Base-by-base conservation (phyloP, 2,113 vertebrate species). In the Lota lota region DNA sequence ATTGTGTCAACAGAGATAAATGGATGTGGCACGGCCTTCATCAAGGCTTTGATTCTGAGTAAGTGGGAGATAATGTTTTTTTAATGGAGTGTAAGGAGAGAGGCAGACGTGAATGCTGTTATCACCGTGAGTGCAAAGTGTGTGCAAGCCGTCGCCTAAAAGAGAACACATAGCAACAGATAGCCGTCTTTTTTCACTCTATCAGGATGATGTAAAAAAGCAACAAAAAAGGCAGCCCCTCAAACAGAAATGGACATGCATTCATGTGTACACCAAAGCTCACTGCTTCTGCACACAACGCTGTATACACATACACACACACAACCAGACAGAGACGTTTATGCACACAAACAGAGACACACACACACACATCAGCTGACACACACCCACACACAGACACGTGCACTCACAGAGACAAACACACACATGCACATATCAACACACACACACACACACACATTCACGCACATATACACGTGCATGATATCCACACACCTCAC, bases 111-210 rank as follows among this genome's bases (percentile, higher is more conserved):
- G 16, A 61, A 62, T 24, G 21, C 33, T 2, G 40, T 77, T 77
- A 70, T 84, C 75, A 65, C 59, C 53, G 18, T 24, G 61, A 72
- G 66, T 58, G 64, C 74, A 77, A 61, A 67, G 22, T 19, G 36
- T 0, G 7, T 15, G 64, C 62, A 77, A 83, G 67, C 71, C 72
- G n/a, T n/a, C 10, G 7, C 61, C 22, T 67, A 22, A 65, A 19
- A 68, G 1, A 1, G 12, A 53, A 16, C 10, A 63, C 83, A 62
- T 67, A 70, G 79, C 67, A 86, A 81, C 82, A 64, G 61, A 58
- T 21, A 54, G 28, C 36, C 3, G 36, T 21, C 7, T 78, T n/a
- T 40, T 47, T 14, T 47, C 40, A 21, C 21, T 14, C 53, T 65
- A 6, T 47, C 24, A 24, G 17, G 20, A n/a, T 17, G 7, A 50